phyloP scores from a whole-genome alignment of 2,113 vertebrate species.

The Leptosomus discolor region DNA sequence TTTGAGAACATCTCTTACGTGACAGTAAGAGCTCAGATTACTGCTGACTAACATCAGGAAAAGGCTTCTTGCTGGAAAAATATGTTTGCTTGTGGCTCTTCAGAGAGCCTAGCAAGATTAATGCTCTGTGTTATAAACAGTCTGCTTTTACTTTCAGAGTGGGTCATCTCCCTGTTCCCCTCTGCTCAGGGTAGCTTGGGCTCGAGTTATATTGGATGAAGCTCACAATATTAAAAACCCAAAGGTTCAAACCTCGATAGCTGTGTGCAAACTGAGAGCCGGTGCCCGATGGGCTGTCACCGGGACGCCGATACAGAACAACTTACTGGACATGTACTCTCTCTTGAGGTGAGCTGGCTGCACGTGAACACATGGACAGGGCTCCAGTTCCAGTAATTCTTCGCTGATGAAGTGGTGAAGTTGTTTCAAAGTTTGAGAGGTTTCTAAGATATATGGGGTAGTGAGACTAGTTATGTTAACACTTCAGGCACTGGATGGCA shows the following conservation, averaged over 20 bases:
- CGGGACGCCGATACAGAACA: conserved; percentile 96
- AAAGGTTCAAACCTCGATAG: conserved; percentile 87
- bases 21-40: neutral
- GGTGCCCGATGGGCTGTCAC: conserved; percentile 91
- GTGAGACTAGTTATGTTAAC: neutral
- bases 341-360: conserved; percentile 85
- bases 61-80: neutral
- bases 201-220: conserved; percentile 90
- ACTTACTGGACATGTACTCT: conserved; percentile 94
- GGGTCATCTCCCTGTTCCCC: conserved; percentile 68
- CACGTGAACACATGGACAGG: accelerated
- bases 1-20: neutral
- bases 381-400: neutral
- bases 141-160: conserved; percentile 42
- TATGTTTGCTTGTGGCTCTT: neutral
- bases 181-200: conserved; percentile 84
- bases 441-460: neutral
- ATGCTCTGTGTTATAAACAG: neutral
- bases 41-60: neutral
- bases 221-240: conserved; percentile 96
- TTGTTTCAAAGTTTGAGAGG: neutral
- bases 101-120: neutral
- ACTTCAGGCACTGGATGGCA: neutral
- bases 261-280: conserved; percentile 86
- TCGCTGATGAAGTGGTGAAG: neutral